These are phyloP conservation scores for Ammodytes dubius DNA, from an alignment of 2,113 vertebrate species.

Conservation along the genomic window DNA sequence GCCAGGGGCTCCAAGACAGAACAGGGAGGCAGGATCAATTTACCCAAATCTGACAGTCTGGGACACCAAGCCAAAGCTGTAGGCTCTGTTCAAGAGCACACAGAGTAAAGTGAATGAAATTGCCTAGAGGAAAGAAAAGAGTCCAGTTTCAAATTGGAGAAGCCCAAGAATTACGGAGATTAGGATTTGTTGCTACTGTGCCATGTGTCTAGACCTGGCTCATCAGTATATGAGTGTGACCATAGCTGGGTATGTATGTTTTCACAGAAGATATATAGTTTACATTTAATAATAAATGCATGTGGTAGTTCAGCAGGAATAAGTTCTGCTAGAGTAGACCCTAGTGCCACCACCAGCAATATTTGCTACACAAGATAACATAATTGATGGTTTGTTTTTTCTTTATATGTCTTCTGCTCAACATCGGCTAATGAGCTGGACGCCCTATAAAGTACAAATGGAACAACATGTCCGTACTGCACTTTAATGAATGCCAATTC, in stretches of 20 bases:
- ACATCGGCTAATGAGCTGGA: conserved; percentile 35
- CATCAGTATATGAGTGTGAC: not conserved
- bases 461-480: conserved; percentile 8
- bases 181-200: conserved; percentile 67
- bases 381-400: conserved; percentile 32
- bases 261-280: conserved; percentile 34
- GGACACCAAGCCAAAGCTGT: conserved; percentile 69
- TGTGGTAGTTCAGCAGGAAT: conserved; percentile 15
- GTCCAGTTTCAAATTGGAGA: conserved; percentile 67
- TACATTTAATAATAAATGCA: conserved; percentile 24
- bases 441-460: conserved; percentile 5
- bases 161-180: conserved; percentile 63
- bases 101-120: conserved; percentile 69
- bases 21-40: conserved; percentile 72
- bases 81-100: conserved; percentile 58
- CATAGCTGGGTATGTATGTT: conserved; percentile 26
- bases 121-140: conserved; percentile 71
- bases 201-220: conserved; percentile 52
- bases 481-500: not conserved
- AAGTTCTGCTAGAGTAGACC: not conserved
- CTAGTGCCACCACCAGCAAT: not conserved
- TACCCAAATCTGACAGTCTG: conserved; percentile 73
- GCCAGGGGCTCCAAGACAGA: conserved; percentile 52
- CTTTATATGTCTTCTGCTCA: conserved; percentile 1
- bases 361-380: conserved; percentile 4